These are phyloP conservation scores for Atta texana DNA, from an alignment of 1,140 invertebrate species.

Conservation along the genomic window DNA sequence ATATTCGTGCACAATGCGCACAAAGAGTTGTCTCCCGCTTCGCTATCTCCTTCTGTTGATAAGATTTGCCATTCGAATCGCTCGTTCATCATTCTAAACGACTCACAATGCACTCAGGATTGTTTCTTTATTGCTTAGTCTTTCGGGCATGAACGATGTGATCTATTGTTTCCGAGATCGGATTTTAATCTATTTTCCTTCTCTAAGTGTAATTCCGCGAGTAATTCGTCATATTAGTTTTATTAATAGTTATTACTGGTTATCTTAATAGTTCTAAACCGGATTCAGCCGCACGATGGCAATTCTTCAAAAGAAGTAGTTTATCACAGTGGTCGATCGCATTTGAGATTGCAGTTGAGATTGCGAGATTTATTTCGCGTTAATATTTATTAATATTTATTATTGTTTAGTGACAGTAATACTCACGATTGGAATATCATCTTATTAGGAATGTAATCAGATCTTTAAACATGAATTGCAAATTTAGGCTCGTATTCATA, in stretches of 20 bases:
- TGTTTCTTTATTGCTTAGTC: constrained; percentile 13
- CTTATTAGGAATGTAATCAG: background rate
- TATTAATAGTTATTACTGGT: constrained; percentile 69
- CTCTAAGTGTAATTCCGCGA: constrained; percentile 54
- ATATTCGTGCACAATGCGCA: background rate
- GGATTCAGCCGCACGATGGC: background rate
- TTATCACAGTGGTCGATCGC: background rate
- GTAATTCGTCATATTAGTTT: constrained; percentile 70
- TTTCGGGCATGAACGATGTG: constrained; percentile 22
- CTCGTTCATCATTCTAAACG: constrained; percentile 65
- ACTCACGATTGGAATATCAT: background rate
- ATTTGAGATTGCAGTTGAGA: background rate
- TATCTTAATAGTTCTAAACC: constrained; percentile 70
- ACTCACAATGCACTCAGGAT: background rate
- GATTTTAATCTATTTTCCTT: constrained; percentile 48
- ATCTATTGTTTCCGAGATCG: constrained; percentile 41
- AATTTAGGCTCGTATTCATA: no score
- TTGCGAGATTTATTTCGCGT: background rate
- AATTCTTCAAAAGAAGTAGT: constrained; percentile 5
- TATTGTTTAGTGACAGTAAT: background rate
- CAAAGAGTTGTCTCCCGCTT: constrained; percentile 33
- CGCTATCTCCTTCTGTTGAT: constrained; percentile 52
- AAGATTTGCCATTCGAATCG: constrained; percentile 59
- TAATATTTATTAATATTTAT: background rate
- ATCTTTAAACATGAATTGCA: background rate